phyloP scores from a whole-genome alignment of 2,797 vertebrate genomes.

The Microcaecilia unicolor region DNA sequence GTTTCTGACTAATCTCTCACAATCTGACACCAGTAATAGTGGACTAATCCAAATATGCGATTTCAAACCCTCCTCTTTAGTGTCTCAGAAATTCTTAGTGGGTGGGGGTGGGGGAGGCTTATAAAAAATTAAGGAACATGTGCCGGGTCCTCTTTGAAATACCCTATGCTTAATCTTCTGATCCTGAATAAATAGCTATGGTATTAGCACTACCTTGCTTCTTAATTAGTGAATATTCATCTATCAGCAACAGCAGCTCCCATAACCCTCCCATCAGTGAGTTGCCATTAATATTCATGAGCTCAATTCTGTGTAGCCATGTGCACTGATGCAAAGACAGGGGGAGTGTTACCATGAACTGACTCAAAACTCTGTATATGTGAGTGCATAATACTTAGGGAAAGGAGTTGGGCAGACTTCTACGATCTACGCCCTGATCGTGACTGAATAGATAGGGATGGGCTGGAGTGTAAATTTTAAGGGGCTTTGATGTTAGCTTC shows the following conservation, averaged over 20 bases:
- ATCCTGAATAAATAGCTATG: constrained; percentile 47
- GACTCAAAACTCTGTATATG: constrained; percentile 60
- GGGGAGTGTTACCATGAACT: constrained; percentile 70
- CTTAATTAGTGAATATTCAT: constrained; percentile 76
- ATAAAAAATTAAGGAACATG: constrained; percentile 30
- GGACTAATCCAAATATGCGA: too few species aligned
- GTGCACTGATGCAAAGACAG: constrained; percentile 73
- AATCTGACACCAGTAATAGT: too few species aligned
- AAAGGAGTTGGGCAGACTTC: too few species aligned
- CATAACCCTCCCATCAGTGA: constrained; percentile 70
- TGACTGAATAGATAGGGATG: too few species aligned
- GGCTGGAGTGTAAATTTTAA: too few species aligned
- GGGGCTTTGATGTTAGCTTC: too few species aligned
- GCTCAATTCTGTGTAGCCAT: constrained; percentile 77
- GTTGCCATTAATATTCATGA: constrained; percentile 83
- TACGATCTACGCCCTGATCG: too few species aligned
- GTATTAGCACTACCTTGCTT: constrained; percentile 66
- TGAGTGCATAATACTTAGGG: constrained; percentile 59
- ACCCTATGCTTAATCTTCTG: constrained; percentile 13
- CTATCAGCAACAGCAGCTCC: constrained; percentile 56
- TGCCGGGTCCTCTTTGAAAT: constrained; percentile 17
- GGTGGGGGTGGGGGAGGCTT: too few species aligned
- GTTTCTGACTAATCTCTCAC: too few species aligned
- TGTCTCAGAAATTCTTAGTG: too few species aligned
- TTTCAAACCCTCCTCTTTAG: too few species aligned